Evolutionary conservation across 2,797 vertebrate genomes (phyloP).

Genomic region (Gymnopithys bicolor): DNA sequence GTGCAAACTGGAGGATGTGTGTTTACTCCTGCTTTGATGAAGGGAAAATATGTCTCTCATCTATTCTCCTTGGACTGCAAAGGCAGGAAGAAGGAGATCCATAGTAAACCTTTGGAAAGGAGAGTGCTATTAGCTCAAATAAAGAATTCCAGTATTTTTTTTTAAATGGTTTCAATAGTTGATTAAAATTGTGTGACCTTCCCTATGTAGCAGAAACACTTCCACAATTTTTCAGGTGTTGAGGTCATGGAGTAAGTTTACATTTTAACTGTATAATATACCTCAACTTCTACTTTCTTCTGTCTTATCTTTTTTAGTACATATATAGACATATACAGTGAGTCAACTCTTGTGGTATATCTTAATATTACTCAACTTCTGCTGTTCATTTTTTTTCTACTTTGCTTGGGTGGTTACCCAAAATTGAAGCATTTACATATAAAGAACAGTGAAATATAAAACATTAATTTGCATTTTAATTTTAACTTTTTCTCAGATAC

Average conservation of each 20-base stretch:
- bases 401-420: not conserved
- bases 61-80: not conserved
- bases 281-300: not conserved
- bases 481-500: constrained; percentile 7
- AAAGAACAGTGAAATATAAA: not conserved
- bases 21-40: constrained; percentile 20
- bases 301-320: not conserved
- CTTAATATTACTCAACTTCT: not conserved
- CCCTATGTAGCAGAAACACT: not conserved
- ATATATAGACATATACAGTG: rapidly evolving
- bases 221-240: not conserved
- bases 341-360: not conserved
- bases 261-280: not conserved
- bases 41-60: not conserved
- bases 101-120: rapidly evolving
- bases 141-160: not conserved
- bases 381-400: not conserved
- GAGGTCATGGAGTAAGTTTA: rapidly evolving
- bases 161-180: not conserved
- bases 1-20: not conserved
- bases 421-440: not conserved
- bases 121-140: not conserved
- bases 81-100: not conserved
- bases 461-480: not conserved
- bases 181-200: not conserved